Base-by-base conservation (phyloP, 2,797 vertebrate genomes). In the Gadopsis marmoratus region DNA sequence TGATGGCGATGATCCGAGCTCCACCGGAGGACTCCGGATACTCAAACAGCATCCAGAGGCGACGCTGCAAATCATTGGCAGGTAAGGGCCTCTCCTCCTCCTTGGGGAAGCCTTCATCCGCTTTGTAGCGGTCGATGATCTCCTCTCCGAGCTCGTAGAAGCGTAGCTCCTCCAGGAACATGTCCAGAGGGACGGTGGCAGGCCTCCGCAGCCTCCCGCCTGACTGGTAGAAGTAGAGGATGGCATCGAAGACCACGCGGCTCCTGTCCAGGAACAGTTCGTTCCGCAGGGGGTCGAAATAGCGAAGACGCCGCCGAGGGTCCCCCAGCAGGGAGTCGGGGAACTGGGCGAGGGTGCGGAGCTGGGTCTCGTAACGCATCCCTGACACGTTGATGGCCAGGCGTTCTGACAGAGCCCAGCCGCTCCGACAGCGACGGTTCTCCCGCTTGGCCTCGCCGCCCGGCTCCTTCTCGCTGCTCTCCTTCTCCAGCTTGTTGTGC, bases 171-270 rank as follows among this genome's bases (percentile, higher is more conserved):
- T 98, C 97, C 95, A 98, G 83, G 91, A 99, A 99, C 65, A 99
- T 94, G 48, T 99, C 97, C 60, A 98, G 86, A 0, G 98, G 97
- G 29, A 99, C 94, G 48, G 97, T 97, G 51, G 96, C 93, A 0
- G 98, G 97, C 1, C 97, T 80, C 0, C 97, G 89, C 43, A 98
- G 94, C 11, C 97, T 87, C 0, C 98, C 98, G 0, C 98, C 97
- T 0, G 97, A 98, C 82, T 99, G 98, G 91, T 99, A 99, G 80
- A 98, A 99, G 90, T 98, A 97, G 21, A 99, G 94, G 89, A 98
- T 97, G 56, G 98, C 96, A 10, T 99, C 98, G 45, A 98, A 99
- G 91, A 97, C 97, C 74, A 94, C 92, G 21, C 97, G 95, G 84
- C 96, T 98, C 0, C 98, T 94, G 91, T 99, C 98, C 85, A 99